These are phyloP conservation scores for Beris morrisii DNA, from an alignment of 2,888 invertebrate species.

Conservation along the genomic window DNA sequence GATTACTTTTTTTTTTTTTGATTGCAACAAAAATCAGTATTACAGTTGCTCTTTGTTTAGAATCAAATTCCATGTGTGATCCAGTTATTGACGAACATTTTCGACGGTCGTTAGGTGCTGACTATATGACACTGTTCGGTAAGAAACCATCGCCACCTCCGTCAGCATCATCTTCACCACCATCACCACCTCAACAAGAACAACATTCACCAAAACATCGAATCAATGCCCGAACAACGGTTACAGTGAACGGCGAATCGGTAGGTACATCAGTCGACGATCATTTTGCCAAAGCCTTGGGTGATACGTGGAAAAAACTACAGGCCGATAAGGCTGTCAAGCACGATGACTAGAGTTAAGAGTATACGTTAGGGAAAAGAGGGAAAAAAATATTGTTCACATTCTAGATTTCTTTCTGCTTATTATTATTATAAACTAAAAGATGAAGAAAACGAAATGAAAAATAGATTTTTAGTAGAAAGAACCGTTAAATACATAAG, in stretches of 20 bases:
- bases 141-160: slow-evolving; percentile 57
- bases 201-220: slow-evolving; percentile 33
- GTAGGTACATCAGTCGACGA: slow-evolving; percentile 77
- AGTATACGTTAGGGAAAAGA: slow-evolving; percentile 12
- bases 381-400: neutral
- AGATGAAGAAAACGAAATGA: neutral
- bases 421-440: neutral
- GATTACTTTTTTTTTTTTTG: neutral
- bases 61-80: slow-evolving; percentile 77
- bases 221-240: slow-evolving; percentile 22
- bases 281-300: slow-evolving; percentile 88
- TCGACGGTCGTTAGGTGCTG: slow-evolving; percentile 83
- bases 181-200: slow-evolving; percentile 40
- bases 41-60: slow-evolving; percentile 52
- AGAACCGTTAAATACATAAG: neutral
- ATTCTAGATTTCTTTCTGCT: neutral
- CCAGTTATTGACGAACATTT: slow-evolving; percentile 96
- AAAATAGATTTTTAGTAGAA: no score
- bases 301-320: slow-evolving; percentile 79
- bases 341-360: slow-evolving; percentile 40
- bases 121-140: slow-evolving; percentile 72
- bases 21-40: neutral
- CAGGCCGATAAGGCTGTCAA: slow-evolving; percentile 61
- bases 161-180: slow-evolving; percentile 54
- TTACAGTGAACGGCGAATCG: slow-evolving; percentile 50